Percentiles rank a stretch among this genome's conserved stretches.
These are phyloP conservation scores for Leptinotarsa defecta DNA, from an alignment of 1,140 invertebrate species.

Conservation along the genomic window DNA sequence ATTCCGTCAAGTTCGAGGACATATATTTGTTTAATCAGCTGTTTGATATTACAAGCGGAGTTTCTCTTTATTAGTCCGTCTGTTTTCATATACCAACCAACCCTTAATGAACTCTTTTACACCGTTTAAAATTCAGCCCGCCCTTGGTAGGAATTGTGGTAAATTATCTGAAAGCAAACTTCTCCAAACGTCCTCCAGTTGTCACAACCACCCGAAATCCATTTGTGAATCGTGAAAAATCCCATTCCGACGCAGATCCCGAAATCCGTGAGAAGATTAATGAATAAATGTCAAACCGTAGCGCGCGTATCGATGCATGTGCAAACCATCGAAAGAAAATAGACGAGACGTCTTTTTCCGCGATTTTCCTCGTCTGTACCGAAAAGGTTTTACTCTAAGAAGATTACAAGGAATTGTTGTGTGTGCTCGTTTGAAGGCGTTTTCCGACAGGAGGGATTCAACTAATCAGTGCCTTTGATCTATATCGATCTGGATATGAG, in stretches of 20 bases:
- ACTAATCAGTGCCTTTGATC: conserved; percentile 5
- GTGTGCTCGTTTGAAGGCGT: conserved; percentile 1
- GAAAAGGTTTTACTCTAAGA: not conserved
- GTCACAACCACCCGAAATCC: conserved; percentile 1
- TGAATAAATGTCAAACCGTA: not conserved
- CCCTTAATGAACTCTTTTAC: not conserved
- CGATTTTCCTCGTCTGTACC: not conserved
- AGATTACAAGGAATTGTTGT: conserved; percentile 3
- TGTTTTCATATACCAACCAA: not conserved
- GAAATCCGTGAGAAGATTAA: conserved; percentile 1
- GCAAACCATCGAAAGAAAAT: conserved; percentile 6
- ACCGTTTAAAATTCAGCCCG: no score
- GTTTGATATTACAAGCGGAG: not conserved
- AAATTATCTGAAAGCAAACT: not conserved
- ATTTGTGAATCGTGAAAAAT: not conserved
- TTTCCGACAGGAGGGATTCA: not conserved
- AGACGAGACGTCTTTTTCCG: conserved; percentile 1
- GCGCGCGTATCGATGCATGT: not conserved
- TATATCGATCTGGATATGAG: not conserved
- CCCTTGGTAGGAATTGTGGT: not conserved
- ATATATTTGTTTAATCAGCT: not conserved
- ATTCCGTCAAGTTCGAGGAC: no score
- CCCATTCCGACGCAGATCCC: not conserved
- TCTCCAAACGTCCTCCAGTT: not conserved
- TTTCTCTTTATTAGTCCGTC: not conserved